Evolutionary conservation across 1,140 invertebrate genomes (phyloP).

Genomic region (Drosophila suzukii): DNA sequence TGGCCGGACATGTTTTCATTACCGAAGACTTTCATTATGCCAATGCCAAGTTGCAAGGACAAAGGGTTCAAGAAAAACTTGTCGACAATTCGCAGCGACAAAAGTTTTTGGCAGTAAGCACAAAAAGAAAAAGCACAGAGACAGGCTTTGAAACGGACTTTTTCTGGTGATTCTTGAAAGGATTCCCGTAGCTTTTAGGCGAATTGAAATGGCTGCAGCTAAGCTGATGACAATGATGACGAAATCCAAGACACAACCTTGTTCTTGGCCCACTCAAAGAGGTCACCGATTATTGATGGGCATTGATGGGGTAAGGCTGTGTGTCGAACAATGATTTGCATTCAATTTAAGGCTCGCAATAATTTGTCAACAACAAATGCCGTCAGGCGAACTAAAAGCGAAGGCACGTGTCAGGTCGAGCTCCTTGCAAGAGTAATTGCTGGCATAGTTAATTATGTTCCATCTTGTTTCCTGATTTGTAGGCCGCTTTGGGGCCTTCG

Average conservation of each 20-base stretch:
- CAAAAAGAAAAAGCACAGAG: conserved; percentile 32
- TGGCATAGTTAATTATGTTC: conserved; percentile 59
- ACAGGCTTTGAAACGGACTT: conserved; percentile 30
- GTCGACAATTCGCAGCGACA: conserved; percentile 47
- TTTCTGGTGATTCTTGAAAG: conserved; percentile 29
- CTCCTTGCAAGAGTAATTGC: conserved; percentile 45
- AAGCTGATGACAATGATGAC: conserved; percentile 28
- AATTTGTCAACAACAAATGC: conserved; percentile 59
- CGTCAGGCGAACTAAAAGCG: conserved; percentile 4
- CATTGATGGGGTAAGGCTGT: conserved; percentile 30
- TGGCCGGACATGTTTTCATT: conserved; percentile 52
- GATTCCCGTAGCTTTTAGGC: conserved; percentile 56
- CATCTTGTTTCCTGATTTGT: conserved; percentile 48
- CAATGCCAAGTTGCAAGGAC: conserved; percentile 52
- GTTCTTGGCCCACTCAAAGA: conserved; percentile 9
- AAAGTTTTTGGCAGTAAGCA: conserved; percentile 37
- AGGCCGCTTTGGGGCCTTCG: background rate
- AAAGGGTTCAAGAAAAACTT: conserved; percentile 52
- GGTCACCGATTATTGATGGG: conserved; percentile 47
- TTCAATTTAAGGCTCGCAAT: conserved; percentile 37
- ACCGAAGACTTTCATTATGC: conserved; percentile 58
- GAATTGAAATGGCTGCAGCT: conserved; percentile 50
- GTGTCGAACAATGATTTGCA: conserved; percentile 39
- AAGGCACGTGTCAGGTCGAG: conserved; percentile 43
- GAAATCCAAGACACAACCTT: background rate